phyloP scores from a whole-genome alignment of 2,797 vertebrate species.

The Pangasius sanitwongsei region DNA sequence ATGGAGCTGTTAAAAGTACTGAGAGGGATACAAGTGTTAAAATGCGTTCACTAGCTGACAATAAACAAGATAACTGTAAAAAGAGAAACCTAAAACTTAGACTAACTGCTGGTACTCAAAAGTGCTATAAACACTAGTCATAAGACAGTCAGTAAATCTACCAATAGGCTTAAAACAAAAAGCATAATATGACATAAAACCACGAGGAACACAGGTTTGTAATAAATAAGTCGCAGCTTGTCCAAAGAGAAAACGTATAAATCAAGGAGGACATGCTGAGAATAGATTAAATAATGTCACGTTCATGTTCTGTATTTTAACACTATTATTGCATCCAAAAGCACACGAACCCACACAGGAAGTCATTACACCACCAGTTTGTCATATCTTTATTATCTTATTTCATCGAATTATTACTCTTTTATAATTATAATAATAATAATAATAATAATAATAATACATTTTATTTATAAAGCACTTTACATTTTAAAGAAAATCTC shows the following conservation, averaged over 20 bases:
- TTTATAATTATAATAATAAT: too few relatives aligned
- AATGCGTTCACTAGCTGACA: background rate
- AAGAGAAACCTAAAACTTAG: background rate
- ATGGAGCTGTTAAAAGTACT: background rate
- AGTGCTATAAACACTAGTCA: background rate
- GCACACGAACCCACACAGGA: background rate
- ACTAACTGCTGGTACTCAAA: background rate
- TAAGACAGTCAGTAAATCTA: background rate
- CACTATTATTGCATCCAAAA: background rate
- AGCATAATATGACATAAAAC: background rate
- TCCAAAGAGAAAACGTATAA: background rate
- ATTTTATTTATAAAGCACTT: too few relatives aligned
- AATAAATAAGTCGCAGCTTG: background rate
- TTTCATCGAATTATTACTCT: background rate
- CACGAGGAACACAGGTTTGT: background rate
- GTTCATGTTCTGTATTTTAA: background rate
- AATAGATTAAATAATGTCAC: background rate
- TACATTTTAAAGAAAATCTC: too few relatives aligned
- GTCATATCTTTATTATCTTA: background rate
- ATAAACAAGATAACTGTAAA: background rate
- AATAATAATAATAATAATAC: too few relatives aligned
- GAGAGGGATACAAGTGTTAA: background rate
- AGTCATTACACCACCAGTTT: background rate
- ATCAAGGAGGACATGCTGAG: background rate
- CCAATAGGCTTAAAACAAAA: background rate